Conservation (phyloP, 2,113 vertebrate genomes). For the Lutjanus erythropterus region DNA sequence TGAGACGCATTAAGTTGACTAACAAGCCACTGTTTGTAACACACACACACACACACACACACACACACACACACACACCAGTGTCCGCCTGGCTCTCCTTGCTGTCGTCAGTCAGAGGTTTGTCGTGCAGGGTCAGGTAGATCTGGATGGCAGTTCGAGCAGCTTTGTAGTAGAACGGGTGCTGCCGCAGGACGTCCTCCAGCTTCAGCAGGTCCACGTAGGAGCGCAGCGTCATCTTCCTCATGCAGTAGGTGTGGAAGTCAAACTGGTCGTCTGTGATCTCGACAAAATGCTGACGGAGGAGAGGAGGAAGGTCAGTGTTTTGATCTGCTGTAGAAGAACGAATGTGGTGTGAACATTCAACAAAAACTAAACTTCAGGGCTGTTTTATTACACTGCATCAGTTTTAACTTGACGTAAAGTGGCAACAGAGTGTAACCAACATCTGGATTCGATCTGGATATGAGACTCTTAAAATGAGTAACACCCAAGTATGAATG, state of each 20-base stretch:
- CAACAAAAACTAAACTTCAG: too few species aligned
- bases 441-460: too few species aligned
- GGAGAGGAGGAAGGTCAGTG: neutral
- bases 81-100: constrained; percentile 93
- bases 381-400: too few species aligned
- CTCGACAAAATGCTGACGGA: constrained; percentile 94
- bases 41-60: neutral
- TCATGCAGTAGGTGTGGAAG: constrained; percentile 98
- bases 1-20: too few species aligned
- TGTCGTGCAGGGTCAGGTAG: constrained; percentile 94
- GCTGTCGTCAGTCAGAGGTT: constrained; percentile 93
- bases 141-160: constrained; percentile 94
- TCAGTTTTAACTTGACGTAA: too few species aligned
- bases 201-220: constrained; percentile 96
- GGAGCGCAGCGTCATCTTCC: constrained; percentile 96
- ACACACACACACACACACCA: constrained; percentile 70
- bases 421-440: too few species aligned
- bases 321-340: neutral
- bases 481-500: too few species aligned
- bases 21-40: neutral
- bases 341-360: neutral
- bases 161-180: constrained; percentile 96
- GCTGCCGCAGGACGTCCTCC: constrained; percentile 93
- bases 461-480: too few species aligned
- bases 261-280: constrained; percentile 98